These are phyloP conservation scores for Clivina fossor DNA, from an alignment of 2,888 invertebrate genomes.

Conservation along the genomic window DNA sequence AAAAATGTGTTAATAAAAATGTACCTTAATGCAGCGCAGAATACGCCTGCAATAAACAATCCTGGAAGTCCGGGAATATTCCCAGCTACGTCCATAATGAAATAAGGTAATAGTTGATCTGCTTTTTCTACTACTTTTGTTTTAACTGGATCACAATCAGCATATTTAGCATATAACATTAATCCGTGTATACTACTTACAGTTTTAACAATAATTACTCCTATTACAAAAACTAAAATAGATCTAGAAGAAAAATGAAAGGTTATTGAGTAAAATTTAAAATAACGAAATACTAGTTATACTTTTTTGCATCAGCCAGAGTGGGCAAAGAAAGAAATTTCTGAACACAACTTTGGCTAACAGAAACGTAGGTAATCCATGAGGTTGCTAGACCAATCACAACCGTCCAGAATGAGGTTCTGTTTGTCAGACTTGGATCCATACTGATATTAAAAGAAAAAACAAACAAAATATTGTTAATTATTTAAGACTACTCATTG, in stretches of 20 bases:
- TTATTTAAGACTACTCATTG: no score
- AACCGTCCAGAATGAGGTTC: slow-evolving; percentile 64
- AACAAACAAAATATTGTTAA: no score
- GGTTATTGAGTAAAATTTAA: no score
- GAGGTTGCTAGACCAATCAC: slow-evolving; percentile 55
- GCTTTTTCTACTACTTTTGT: slow-evolving; percentile 58
- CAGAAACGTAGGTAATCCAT: slow-evolving; percentile 50
- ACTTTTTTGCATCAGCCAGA: slow-evolving; percentile 2
- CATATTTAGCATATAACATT: slow-evolving; percentile 63
- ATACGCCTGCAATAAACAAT: slow-evolving; percentile 70
- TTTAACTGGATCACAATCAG: slow-evolving; percentile 63
- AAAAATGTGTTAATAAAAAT: background rate
- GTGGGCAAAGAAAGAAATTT: slow-evolving; percentile 58
- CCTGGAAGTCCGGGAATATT: slow-evolving; percentile 70
- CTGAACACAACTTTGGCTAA: slow-evolving; percentile 52
- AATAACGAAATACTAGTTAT: background rate
- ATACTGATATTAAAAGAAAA: slow-evolving; percentile 58
- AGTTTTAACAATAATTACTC: slow-evolving; percentile 58
- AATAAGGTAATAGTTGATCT: slow-evolving; percentile 64
- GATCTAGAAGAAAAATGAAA: slow-evolving; percentile 30
- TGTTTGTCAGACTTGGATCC: slow-evolving; percentile 60
- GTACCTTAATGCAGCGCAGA: slow-evolving; percentile 60
- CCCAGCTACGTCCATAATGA: slow-evolving; percentile 66
- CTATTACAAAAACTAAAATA: slow-evolving; percentile 45
- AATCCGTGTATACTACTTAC: slow-evolving; percentile 61